Percentiles rank a stretch among this genome's conserved stretches.
Conservation (phyloP, 2,888 invertebrate species). For the Ichneumoninae sp. region DNA sequence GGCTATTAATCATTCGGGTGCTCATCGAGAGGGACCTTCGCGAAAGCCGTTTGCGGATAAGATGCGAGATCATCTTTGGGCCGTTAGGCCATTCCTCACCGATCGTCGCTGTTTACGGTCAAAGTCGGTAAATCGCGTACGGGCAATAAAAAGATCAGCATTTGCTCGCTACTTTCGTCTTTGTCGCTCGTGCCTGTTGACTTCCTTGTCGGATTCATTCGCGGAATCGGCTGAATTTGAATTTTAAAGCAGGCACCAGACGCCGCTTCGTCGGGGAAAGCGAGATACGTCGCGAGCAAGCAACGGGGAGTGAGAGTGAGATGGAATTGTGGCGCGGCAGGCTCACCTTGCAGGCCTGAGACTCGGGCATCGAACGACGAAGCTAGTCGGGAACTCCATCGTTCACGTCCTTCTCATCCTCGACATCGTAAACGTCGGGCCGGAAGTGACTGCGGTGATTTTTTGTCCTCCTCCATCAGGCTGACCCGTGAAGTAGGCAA, state of each 20-base stretch:
- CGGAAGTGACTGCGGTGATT: constrained; percentile 61
- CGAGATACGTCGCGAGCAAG: neutral
- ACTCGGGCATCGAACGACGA: constrained; percentile 1
- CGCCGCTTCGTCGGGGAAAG: constrained; percentile 1
- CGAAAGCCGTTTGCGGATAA: neutral
- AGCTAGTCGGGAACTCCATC: constrained; percentile 5
- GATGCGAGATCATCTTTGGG: constrained; percentile 12
- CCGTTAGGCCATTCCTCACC: neutral
- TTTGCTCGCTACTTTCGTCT: constrained; percentile 20
- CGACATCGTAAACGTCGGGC: constrained; percentile 32
- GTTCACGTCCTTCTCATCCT: constrained; percentile 30
- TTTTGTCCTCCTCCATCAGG: constrained; percentile 54
- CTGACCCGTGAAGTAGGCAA: constrained; percentile 4
- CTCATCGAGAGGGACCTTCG: neutral
- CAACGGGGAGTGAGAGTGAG: neutral
- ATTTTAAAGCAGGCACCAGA: constrained; percentile 59
- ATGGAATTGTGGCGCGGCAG: constrained; percentile 22
- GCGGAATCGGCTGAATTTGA: constrained; percentile 57
- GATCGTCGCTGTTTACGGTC: neutral
- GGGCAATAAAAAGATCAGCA: constrained; percentile 1
- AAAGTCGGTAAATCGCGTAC: neutral
- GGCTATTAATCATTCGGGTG: constrained; percentile 37
- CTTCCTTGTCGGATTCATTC: constrained; percentile 56
- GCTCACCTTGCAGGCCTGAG: constrained; percentile 13
- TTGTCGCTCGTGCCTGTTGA: constrained; percentile 15